Percentiles rank a stretch among this genome's conserved stretches.
phyloP scores from a whole-genome alignment of 2,113 vertebrate species.

The Sceloporus tristichus region DNA sequence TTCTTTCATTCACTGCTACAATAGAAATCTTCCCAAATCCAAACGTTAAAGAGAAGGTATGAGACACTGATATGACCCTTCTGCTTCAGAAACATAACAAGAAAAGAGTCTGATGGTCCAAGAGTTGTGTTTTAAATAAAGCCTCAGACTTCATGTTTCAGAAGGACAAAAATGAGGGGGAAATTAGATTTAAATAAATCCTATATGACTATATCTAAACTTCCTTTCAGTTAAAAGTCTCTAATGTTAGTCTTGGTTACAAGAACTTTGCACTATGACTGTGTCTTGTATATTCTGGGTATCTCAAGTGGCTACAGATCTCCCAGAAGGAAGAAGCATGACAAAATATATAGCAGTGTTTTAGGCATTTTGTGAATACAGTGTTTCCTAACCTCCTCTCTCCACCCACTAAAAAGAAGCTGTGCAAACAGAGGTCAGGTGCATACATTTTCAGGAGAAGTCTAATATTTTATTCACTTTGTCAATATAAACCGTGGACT shows the following conservation, averaged over 20 bases:
- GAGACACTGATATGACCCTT: background rate
- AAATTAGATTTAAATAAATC: background rate
- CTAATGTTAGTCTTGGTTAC: background rate
- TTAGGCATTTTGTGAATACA: background rate
- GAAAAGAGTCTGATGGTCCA: too few species aligned
- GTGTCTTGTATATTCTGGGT: background rate
- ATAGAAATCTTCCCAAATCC: background rate
- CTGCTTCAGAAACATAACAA: background rate
- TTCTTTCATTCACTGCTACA: background rate
- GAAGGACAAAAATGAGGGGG: background rate
- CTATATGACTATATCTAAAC: background rate
- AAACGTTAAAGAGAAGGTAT: background rate
- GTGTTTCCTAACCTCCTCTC: background rate
- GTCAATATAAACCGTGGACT: conserved; percentile 25
- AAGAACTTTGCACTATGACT: background rate
- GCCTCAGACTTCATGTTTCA: background rate
- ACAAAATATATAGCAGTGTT: too few species aligned
- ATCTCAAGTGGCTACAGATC: background rate
- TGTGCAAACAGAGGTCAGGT: background rate
- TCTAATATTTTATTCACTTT: conserved; percentile 22
- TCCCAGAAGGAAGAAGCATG: background rate
- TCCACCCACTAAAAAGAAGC: background rate
- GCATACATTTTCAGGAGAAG: background rate
- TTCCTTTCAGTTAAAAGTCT: background rate
- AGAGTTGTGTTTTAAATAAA: too few species aligned